Evolutionary conservation across 2,797 vertebrate genomes (phyloP), one percentile per base, ranked within the genome.

Genomic region (Hirundo rustica): DNA sequence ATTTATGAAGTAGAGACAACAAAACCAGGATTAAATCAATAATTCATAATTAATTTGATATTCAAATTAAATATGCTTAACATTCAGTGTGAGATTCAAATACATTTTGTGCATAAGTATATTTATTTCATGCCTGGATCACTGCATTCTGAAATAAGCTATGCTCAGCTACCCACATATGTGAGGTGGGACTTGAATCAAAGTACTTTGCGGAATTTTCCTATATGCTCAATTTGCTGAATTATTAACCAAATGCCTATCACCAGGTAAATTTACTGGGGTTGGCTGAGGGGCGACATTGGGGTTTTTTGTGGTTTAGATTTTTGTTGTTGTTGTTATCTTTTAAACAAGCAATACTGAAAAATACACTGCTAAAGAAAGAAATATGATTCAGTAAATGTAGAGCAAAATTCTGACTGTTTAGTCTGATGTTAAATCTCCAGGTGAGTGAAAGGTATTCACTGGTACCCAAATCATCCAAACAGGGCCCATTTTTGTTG

Each of bases 61-160:
- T 94, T 94, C 79, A 87, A 80, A 81, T 72, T 81, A 79, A 94
- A 72, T 54, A 71, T n/a, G 10, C 26, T 93, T 88, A 89, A 89
- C 47, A 95, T 87, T 91, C 92, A 93, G 70, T 54, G 60, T 86
- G 71, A 92, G 64, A 94, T 92, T 93, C 21, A 74, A 88, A 93
- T 93, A n/a, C 30, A 60, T 89, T 95, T 94, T 92, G 68, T 87
- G 66, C 61, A 75, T 44, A 93, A 89, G 30, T 87, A 22, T 89
- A 74, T 94, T 92, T 95, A 83, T 96, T 96, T 94, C 32, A 18
- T 93, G 51, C n/a, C 60, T 92, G 75, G 23, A 71, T 88, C 65
- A 62, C 55, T 93, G 80, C 76, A 85, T 74, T 44, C 42, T 80
- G 48, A 91, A 93, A 80, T 79, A 74, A 77, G n/a, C 23, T 36